A percentile compares a stretch with the other conserved stretches of the same genome.
These are phyloP conservation scores for Rotaria macrura DNA, from an alignment of 2,888 invertebrate species.

Conservation along the genomic window DNA sequence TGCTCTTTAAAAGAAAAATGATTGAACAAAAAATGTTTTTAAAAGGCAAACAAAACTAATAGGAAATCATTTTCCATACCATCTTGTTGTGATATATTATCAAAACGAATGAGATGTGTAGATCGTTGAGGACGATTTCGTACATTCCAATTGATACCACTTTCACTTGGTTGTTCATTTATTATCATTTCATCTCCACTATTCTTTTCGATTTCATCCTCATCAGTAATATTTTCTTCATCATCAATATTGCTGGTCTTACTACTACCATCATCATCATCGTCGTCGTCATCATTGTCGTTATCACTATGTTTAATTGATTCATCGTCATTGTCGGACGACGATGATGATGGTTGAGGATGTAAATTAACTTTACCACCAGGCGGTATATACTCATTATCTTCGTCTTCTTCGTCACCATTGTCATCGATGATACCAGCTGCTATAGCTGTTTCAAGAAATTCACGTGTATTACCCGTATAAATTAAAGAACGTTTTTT, in stretches of 20 bases:
- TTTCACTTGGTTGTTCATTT: background rate
- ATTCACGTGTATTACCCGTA: background rate
- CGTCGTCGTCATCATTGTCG: background rate
- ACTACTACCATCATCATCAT: background rate
- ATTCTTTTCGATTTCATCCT: background rate
- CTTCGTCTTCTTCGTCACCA: constrained; percentile 18
- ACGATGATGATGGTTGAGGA: background rate
- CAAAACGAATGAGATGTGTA: background rate
- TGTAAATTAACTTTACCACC: background rate
- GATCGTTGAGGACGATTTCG: background rate
- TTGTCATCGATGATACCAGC: background rate
- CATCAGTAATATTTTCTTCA: background rate
- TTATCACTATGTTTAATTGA: background rate
- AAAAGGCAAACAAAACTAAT: background rate
- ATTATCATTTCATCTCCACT: background rate
- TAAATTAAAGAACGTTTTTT: constrained; percentile 19
- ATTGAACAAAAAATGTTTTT: too few relatives aligned
- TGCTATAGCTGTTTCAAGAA: background rate
- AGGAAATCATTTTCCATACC: background rate
- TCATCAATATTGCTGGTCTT: background rate
- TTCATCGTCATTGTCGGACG: background rate
- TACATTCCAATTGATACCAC: background rate
- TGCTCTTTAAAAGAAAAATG: background rate
- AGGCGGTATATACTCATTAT: constrained; percentile 6
- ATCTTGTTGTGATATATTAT: background rate